Evolutionary conservation across 2,113 vertebrate species (phyloP), one percentile per base, ranked within the genome.

Genomic region (Cynoglossus semilaevis): DNA sequence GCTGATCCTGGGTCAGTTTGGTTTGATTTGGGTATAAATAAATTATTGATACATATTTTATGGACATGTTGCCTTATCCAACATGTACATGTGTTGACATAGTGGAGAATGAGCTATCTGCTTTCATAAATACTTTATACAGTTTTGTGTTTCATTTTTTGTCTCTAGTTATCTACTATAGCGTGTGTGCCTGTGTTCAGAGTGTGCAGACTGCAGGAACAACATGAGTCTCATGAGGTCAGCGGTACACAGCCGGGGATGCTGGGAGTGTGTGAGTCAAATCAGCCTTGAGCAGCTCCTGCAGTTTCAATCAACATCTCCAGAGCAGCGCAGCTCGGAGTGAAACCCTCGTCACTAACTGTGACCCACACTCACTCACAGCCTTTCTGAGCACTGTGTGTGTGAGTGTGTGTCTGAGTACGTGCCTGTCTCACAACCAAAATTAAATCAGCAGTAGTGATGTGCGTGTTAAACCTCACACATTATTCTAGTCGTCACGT

Each of bases 271-370:
- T 52, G 66, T 61, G 60, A 78, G 45, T 80, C 61, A 58, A 45
- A 72, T 55, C 56, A 47, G 63, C 75, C 55, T 22, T 29, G 52
- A 81, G 77, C 71, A 35, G 45, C 75, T 72, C 58, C 58, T 59
- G 61, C 62, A 53, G 69, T 63, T 79, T 19, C 67, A 64, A 72
- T 72, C 67, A 72, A 66, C 68, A 63, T 61, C 45, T 74, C 67
- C 47, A 57, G 51, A 14, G 40, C 22, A 29, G 22, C 6, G 22
- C 22, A 4, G 15, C 37, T 12, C 5, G 9, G 49, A 19, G 36
- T 12, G 12, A 18, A 45, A 53, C 50, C 45, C 36, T 50, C 54
- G 2, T 29, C 22, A 4, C 22, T 29, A 2, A 6, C 22, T 29
- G 22, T 29, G 22, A 29, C 22, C 22, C 22, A 29, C 3, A 29